Evolutionary conservation across 2,113 vertebrate species (phyloP).

Genomic region (Rhinoderma darwinii): DNA sequence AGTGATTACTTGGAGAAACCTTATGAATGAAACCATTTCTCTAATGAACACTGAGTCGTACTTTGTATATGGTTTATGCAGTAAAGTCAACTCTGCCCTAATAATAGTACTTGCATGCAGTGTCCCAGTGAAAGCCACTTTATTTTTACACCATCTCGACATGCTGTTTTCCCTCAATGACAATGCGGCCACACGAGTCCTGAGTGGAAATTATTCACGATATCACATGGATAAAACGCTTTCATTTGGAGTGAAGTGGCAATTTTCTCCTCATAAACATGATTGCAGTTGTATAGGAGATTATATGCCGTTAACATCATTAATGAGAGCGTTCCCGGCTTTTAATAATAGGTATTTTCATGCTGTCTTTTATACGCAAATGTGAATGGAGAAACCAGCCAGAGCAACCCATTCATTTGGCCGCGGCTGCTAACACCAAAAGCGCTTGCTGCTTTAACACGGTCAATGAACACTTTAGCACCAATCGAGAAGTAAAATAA

Average conservation of each 20-base stretch:
- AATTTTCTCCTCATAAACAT: conserved; percentile 51
- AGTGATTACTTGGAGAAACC: neutral
- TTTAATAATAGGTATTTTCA: conserved; percentile 43
- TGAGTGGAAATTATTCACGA: neutral
- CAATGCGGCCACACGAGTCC: neutral
- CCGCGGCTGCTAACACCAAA: neutral
- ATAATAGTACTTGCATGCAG: conserved; percentile 22
- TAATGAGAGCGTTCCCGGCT: conserved; percentile 31
- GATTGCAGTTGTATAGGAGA: conserved; percentile 35
- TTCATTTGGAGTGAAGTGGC: neutral
- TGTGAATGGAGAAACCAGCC: conserved; percentile 13
- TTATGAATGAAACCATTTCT: conserved; percentile 13
- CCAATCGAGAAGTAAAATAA: neutral
- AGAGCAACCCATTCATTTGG: neutral
- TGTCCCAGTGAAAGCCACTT: conserved; percentile 33
- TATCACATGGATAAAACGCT: conserved; percentile 24
- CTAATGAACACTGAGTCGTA: neutral
- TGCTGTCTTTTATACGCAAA: conserved; percentile 20
- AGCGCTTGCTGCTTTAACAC: neutral
- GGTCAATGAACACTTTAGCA: neutral
- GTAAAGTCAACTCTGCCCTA: neutral
- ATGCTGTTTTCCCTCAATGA: conserved; percentile 34
- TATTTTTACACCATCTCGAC: conserved; percentile 31
- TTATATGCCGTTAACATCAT: conserved; percentile 30
- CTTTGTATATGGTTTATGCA: neutral